Conservation (phyloP, 2,113 vertebrate genomes). For the Glaucidium brasilianum region DNA sequence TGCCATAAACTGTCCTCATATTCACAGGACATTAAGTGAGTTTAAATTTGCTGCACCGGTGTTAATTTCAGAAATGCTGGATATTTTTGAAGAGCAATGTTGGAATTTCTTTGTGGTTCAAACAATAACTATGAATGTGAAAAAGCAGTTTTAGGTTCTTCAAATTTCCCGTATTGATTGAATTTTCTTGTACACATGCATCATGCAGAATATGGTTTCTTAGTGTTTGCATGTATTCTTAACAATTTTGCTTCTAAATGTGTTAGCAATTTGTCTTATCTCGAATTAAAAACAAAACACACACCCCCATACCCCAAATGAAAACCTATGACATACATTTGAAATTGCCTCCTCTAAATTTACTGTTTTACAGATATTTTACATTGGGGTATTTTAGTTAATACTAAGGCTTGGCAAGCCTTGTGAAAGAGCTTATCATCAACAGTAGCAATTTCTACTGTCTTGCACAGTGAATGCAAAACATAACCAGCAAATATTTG, state of each 20-base stretch:
- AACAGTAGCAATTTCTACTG: not conserved
- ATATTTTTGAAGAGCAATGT: not conserved
- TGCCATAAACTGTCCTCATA: not conserved
- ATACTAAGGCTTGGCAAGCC: not conserved
- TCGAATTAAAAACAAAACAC: not conserved
- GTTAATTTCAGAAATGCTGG: not conserved
- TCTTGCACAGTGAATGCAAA: not conserved
- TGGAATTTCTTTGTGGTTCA: not conserved
- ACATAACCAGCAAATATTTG: not conserved
- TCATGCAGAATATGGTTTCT: not conserved
- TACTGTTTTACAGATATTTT: not conserved
- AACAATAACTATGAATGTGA: not conserved
- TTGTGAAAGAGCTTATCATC: not conserved
- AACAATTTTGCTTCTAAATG: not conserved
- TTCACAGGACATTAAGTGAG: not conserved
- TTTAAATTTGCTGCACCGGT: not conserved
- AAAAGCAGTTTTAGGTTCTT: not conserved
- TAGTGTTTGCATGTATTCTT: not conserved
- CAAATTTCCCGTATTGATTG: not conserved
- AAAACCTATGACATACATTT: not conserved
- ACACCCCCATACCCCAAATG: not conserved
- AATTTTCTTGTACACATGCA: not conserved
- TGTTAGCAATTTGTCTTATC: not conserved
- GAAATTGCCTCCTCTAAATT: not conserved
- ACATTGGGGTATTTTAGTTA: not conserved